phyloP scores from a whole-genome alignment of 2,888 invertebrate genomes.

The Clitarchus hookeri region DNA sequence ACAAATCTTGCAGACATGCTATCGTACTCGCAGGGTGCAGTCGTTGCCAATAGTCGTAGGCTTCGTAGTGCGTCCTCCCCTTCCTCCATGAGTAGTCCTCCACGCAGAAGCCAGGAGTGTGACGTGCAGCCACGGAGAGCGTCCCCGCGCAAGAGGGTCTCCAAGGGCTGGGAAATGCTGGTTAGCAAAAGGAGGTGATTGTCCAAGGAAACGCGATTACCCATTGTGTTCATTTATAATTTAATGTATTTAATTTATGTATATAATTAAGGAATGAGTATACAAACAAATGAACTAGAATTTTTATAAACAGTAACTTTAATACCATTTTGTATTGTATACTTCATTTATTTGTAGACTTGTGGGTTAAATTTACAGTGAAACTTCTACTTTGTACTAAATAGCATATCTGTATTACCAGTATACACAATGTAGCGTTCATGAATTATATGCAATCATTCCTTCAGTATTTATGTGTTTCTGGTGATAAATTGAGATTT shows the following conservation, averaged over 20 bases:
- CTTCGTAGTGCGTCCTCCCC: constrained; percentile 38
- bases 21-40: constrained; percentile 21
- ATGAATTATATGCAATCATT: neutral
- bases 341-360: constrained; percentile 15
- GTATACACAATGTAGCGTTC: neutral
- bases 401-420: neutral
- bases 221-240: constrained; percentile 24
- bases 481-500: neutral
- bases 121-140: constrained; percentile 19
- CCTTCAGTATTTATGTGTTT: neutral
- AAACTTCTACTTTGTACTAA: constrained; percentile 14
- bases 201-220: neutral
- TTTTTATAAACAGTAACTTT: constrained; percentile 18
- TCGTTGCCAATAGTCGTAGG: constrained; percentile 32
- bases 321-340: constrained; percentile 25
- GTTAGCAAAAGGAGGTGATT: neutral
- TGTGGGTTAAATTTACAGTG: constrained; percentile 12
- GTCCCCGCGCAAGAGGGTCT: constrained; percentile 23
- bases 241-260: constrained; percentile 18
- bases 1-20: constrained; percentile 28
- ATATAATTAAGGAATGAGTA: neutral
- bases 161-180: neutral
- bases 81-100: constrained; percentile 26
- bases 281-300: constrained; percentile 16
- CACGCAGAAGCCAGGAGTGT: constrained; percentile 19